These are phyloP conservation scores for Elaphurus davidianus DNA, from an alignment of 2,113 vertebrate genomes.

Conservation along the genomic window DNA sequence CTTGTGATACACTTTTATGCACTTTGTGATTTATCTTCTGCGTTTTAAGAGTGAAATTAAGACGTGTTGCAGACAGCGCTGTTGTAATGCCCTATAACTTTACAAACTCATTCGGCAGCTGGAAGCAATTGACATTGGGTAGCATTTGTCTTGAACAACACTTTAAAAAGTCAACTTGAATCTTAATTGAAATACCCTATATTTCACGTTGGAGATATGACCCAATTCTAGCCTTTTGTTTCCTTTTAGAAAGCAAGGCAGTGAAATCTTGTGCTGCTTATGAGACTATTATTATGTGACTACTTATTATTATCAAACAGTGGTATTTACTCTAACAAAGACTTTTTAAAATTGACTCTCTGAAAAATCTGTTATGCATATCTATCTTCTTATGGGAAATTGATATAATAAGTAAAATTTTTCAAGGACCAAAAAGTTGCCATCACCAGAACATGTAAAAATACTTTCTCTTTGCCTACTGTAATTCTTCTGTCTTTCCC, in stretches of 20 bases:
- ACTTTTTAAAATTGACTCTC: background rate
- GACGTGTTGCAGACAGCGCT: constrained; percentile 64
- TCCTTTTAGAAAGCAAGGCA: constrained; percentile 52
- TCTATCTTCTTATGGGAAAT: background rate
- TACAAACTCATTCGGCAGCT: constrained; percentile 76
- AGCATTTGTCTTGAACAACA: constrained; percentile 75
- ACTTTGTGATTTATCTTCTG: constrained; percentile 48
- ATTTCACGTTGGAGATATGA: constrained; percentile 59
- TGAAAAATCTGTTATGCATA: background rate
- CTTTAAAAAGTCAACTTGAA: constrained; percentile 75
- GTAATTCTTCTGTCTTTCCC: background rate
- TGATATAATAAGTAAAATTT: background rate
- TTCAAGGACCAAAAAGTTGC: constrained; percentile 1
- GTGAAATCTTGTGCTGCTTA: background rate
- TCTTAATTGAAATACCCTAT: constrained; percentile 71
- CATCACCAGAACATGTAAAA: background rate
- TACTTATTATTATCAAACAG: constrained; percentile 22
- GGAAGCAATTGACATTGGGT: constrained; percentile 81
- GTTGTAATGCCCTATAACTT: constrained; percentile 68
- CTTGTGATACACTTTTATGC: background rate
- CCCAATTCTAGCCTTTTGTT: constrained; percentile 53
- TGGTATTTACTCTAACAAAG: constrained; percentile 30
- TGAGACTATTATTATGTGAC: background rate
- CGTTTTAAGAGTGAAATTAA: constrained; percentile 51
- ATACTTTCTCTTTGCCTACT: background rate